Percentiles rank a stretch among this genome's conserved stretches.
These are phyloP conservation scores for Timema podura DNA, from an alignment of 2,888 invertebrate species.

Conservation along the genomic window DNA sequence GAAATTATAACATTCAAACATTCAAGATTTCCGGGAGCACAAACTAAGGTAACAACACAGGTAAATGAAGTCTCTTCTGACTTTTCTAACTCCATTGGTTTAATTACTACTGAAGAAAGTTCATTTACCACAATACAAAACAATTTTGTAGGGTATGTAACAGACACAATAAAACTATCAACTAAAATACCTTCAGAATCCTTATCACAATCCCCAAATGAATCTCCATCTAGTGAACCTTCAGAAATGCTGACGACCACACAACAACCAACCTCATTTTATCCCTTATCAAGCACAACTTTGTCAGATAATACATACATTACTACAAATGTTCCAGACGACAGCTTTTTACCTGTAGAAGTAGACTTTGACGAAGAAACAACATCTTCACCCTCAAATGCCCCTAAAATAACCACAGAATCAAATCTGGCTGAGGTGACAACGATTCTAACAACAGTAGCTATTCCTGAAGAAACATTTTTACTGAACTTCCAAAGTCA, in stretches of 20 bases:
- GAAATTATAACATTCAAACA: conserved; percentile 10
- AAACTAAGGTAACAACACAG: conserved; percentile 8
- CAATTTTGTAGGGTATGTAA: conserved; percentile 4
- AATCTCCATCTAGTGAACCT: no score
- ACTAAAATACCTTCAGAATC: conserved; percentile 21
- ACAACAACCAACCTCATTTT: no score
- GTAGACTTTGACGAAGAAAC: no score
- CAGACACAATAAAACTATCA: conserved; percentile 14
- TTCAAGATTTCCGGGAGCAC: background rate
- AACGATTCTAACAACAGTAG: conserved; percentile 21
- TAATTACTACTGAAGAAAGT: conserved; percentile 15
- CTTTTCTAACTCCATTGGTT: background rate
- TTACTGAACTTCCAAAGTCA: background rate
- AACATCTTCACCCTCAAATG: no score
- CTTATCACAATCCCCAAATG: conserved; percentile 11
- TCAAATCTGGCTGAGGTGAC: conserved; percentile 26
- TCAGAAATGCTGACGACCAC: no score
- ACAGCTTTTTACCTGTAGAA: no score
- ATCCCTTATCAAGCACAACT: no score
- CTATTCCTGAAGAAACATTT: conserved; percentile 17
- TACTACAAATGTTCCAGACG: no score
- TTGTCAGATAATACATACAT: no score
- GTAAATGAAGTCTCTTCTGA: conserved; percentile 2
- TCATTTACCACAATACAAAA: no score
- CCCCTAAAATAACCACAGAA: conserved; percentile 5